Evolutionary conservation across 2,113 vertebrate genomes (phyloP), one percentile per base, ranked within the genome.

Genomic region (Xenopus laevis): DNA sequence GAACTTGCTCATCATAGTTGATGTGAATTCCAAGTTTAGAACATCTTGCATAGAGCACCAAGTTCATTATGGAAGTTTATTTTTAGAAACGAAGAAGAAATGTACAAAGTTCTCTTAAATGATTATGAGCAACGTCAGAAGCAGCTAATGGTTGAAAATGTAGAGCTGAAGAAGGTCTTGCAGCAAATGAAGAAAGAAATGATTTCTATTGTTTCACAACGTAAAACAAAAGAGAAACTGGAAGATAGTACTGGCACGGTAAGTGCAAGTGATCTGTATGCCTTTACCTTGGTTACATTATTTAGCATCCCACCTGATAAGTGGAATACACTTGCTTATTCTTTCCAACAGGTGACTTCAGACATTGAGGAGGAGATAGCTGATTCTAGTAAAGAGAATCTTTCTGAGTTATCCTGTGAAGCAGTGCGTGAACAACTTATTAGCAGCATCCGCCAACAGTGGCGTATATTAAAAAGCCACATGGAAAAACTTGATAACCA

Each of bases 171-270:
- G 82, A 98, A 98, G 79, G 90, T 99, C 71, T 90, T 99, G 72
- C 96, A 99, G 86, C 95, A 95, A 84, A 98, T 99, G 94, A 99
- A 98, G 80, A 96, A 90, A 82, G 97, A 99, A 74, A 99, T 99
- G 88, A 92, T 97, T 60, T 94, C 91, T 40, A 93, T 99, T 78
- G 87, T 99, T 62, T 94, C 93, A 83, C 93, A 95, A 23, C 82
- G 87, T 68, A 93, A 93, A 64, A 78, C 83, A 62, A 92, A 87
- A 78, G 92, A 90, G 70, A 89, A 81, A 20, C 71, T 83, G 60
- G 93, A 94, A 68, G 94, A 96, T 70, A 88, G 86, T 64, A 81
- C 86, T 10, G 92, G 94, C n/a, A 86, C 86, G 78, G 95, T 97
- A 83, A 87, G 87, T 86, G 60, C 88, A 92, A 50, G 3, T 9